phyloP scores from a whole-genome alignment of 2,113 vertebrate genomes.

The Xyliphius kryptos region DNA sequence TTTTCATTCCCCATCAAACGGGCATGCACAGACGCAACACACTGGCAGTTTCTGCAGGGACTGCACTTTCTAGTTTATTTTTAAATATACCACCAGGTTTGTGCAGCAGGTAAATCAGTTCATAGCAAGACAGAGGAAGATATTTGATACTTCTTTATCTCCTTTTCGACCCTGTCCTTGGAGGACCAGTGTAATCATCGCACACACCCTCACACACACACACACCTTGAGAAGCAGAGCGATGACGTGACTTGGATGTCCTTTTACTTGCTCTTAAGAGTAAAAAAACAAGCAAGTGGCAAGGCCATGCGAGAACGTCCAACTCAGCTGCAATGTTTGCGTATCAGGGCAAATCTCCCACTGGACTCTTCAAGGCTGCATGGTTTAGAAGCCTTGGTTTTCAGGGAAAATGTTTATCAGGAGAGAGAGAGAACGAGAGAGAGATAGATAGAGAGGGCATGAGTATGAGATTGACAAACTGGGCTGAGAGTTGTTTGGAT shows the following conservation, averaged over 20 bases:
- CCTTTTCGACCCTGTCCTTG: slow-evolving; percentile 33
- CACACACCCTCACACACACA: slow-evolving; percentile 8
- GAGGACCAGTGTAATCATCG: slow-evolving; percentile 7
- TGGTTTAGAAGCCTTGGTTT: slow-evolving; percentile 82
- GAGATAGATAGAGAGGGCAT: slow-evolving; percentile 63
- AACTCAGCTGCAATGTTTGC: slow-evolving; percentile 15
- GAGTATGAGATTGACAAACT: too few species aligned
- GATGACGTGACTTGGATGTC: slow-evolving; percentile 33
- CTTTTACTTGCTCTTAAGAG: slow-evolving; percentile 35
- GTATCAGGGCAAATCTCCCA: slow-evolving; percentile 14
- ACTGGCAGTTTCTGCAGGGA: too few species aligned
- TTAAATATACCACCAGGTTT: too few species aligned
- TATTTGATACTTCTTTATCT: too few species aligned
- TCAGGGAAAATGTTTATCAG: slow-evolving; percentile 79
- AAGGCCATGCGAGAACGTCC: slow-evolving; percentile 2
- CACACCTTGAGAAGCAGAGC: slow-evolving; percentile 41
- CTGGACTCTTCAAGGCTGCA: slow-evolving; percentile 76
- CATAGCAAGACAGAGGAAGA: too few species aligned
- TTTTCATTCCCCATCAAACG: too few species aligned
- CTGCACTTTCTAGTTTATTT: too few species aligned
- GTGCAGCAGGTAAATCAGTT: too few species aligned
- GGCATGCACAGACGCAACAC: too few species aligned
- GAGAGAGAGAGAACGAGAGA: slow-evolving; percentile 44
- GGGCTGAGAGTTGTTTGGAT: too few species aligned
- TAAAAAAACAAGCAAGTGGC: slow-evolving; percentile 21